Base-by-base conservation (phyloP, 1,140 invertebrate genomes). In the Eueides isabella region DNA sequence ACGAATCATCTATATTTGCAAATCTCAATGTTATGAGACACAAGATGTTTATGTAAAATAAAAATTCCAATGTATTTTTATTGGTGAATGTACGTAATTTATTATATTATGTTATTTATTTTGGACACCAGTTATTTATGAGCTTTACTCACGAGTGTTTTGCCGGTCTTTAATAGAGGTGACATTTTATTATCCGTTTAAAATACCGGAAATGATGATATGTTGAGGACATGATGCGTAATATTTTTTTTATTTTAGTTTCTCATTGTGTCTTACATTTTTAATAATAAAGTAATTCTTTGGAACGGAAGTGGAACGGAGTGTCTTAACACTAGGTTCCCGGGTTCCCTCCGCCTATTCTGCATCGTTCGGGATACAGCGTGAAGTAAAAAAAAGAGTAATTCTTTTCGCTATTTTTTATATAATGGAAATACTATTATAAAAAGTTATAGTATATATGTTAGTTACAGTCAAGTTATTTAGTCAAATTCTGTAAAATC, bases 111-210 rank as follows among this genome's bases (percentile, higher is more conserved):
- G 48, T 62, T 71, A 67, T 68, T 73, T 71, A 73, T 29, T 48
- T 73, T 73, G 33, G 44, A 69, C 44, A 38, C 41, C 19, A 12
- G 19, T 65, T 61, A 77, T 77, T 77, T 77, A 74, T 77, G 62
- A 31, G 35, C 41, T 74, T 74, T 67, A 41, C 48, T 72, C 44
- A 76, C 33, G 41, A 35, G 31, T 63, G 31, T 67, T 76, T 76
- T 71, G 71, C 72, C 35, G 74, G 48, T 74, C 48, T 74, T 68
- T 68, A 67, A 74, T 65, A 67, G 72, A 44, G 66, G 76, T 69
- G 76, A 78, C 72, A 66, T 68, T 78, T 75, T 70, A 70, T 70
- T 70, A 55, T 28, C 0, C 65, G 30, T 63, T 71, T 71, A 63
- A 71, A 62, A 71, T 63, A 41, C 6, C 23, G 55, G 31, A 48